Evolutionary conservation across 2,797 vertebrate species (phyloP).

Genomic region (Parotocinclus haroldoi): DNA sequence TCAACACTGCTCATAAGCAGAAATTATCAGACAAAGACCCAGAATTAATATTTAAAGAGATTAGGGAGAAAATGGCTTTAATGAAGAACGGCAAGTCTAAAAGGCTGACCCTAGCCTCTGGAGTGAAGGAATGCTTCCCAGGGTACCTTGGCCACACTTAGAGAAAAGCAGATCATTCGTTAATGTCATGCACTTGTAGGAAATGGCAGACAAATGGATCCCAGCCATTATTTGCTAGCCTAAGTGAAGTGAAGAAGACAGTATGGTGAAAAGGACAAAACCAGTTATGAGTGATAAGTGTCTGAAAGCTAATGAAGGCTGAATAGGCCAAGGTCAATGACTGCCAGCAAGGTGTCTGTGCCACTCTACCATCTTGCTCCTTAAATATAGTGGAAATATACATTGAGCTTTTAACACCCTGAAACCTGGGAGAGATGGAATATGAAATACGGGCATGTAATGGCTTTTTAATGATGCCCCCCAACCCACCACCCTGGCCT

Average conservation of each 20-base stretch:
- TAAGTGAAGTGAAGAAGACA: constrained; percentile 84
- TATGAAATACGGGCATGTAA: constrained; percentile 83
- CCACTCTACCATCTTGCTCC: constrained; percentile 72
- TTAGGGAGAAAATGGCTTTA: constrained; percentile 66
- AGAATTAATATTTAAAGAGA: constrained; percentile 83
- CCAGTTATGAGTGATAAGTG: constrained; percentile 86
- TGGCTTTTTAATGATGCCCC: constrained; percentile 83
- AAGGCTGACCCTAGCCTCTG: constrained; percentile 71
- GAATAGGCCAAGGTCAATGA: constrained; percentile 82
- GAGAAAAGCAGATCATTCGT: constrained; percentile 83
- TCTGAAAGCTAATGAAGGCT: constrained; percentile 86
- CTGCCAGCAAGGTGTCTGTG: constrained; percentile 74
- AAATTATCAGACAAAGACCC: constrained; percentile 60
- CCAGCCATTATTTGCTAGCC: constrained; percentile 80
- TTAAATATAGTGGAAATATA: constrained; percentile 83
- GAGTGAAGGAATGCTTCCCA: constrained; percentile 75
- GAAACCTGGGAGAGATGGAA: constrained; percentile 77
- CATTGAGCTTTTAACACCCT: constrained; percentile 85
- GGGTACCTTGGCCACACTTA: constrained; percentile 81
- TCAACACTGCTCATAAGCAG: constrained; percentile 74
- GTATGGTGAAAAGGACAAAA: constrained; percentile 77
- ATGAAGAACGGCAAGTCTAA: constrained; percentile 64
- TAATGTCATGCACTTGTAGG: constrained; percentile 83
- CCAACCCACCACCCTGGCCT: constrained; percentile 70
- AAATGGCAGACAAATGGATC: constrained; percentile 89